Conservation (phyloP, 2,888 invertebrate species). For the Ornithoptera priamus region DNA sequence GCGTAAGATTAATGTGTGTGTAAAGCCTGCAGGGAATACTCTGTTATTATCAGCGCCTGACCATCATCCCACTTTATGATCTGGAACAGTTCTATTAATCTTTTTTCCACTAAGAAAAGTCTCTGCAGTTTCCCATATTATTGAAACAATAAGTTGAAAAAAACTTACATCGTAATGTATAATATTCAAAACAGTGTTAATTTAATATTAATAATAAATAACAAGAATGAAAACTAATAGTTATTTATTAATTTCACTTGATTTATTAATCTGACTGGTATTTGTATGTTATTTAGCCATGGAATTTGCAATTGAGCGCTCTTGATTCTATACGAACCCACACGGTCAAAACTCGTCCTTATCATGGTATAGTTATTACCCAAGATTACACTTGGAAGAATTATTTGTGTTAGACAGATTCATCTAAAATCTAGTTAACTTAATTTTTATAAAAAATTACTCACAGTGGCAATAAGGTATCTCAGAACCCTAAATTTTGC, state of each 20-base stretch:
- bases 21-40: too few species aligned
- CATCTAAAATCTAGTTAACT: background rate
- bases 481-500: too few species aligned
- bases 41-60: too few species aligned
- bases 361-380: background rate
- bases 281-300: background rate
- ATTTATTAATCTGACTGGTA: background rate
- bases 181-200: background rate
- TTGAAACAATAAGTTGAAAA: background rate
- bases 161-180: background rate
- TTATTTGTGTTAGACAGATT: background rate
- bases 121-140: too few species aligned
- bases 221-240: background rate
- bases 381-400: background rate
- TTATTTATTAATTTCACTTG: background rate
- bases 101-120: too few species aligned
- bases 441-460: background rate
- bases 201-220: background rate
- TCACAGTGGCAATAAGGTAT: too few species aligned
- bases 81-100: too few species aligned
- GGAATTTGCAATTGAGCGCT: background rate
- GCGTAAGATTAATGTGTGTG: too few species aligned
- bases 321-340: background rate
- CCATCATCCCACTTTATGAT: too few species aligned
- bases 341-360: background rate